Evolutionary conservation across 1,140 invertebrate species (phyloP).

Genomic region (Ctenoplectra terminalis): DNA sequence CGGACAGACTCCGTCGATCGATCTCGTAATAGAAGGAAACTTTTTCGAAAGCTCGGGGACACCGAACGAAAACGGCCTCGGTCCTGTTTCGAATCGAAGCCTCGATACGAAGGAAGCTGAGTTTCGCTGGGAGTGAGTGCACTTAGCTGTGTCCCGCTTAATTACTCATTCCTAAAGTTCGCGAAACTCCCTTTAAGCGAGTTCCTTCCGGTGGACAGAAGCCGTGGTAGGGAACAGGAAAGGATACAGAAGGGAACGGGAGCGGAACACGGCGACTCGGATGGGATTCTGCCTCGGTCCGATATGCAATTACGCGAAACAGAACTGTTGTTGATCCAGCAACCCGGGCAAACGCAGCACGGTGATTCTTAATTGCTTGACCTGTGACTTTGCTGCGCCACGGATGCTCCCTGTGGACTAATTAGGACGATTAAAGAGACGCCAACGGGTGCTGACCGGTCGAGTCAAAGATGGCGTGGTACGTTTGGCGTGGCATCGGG

Average conservation of each 20-base stretch:
- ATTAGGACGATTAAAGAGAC: slow-evolving; percentile 41
- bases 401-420: background rate
- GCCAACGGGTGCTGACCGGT: background rate
- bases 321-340: slow-evolving; percentile 44
- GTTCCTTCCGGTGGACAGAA: slow-evolving; percentile 45
- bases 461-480: too few relatives aligned
- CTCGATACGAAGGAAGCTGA: slow-evolving; percentile 46
- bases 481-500: background rate
- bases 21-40: slow-evolving; percentile 16
- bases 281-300: slow-evolving; percentile 46
- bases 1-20: slow-evolving; percentile 15
- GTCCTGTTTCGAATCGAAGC: slow-evolving; percentile 38
- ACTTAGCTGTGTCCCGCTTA: slow-evolving; percentile 63
- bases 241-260: background rate
- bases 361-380: slow-evolving; percentile 34
- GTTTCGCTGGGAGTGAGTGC: slow-evolving; percentile 52
- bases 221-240: background rate
- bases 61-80: slow-evolving; percentile 37
- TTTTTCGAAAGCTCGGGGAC: slow-evolving; percentile 31
- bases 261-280: background rate
- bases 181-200: slow-evolving; percentile 64
- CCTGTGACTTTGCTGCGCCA: background rate
- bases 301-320: slow-evolving; percentile 70
- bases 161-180: slow-evolving; percentile 71
- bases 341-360: background rate